A percentile compares a stretch with the other conserved stretches of the same genome.
Conservation (phyloP, 2,113 vertebrate genomes). For the Eulacestoma nigropectus region DNA sequence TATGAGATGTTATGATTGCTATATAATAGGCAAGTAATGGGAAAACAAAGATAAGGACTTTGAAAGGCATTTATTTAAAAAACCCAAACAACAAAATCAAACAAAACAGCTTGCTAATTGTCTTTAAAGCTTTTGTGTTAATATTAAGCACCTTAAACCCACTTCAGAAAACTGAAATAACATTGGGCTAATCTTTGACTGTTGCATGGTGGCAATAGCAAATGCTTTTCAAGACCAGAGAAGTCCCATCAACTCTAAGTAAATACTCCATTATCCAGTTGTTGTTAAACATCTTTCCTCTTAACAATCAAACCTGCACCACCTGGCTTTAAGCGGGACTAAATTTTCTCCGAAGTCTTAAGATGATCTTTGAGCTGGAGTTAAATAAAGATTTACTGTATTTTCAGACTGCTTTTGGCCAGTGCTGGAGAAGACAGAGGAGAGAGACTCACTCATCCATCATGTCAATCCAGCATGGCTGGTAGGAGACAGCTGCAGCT, state of each 20-base stretch:
- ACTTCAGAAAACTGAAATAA: neutral
- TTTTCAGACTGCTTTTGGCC: slow-evolving; percentile 16
- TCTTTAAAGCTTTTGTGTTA: neutral
- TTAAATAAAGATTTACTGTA: slow-evolving; percentile 42
- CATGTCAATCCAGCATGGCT: neutral
- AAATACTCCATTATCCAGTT: neutral
- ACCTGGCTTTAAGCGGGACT: neutral
- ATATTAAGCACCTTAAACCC: neutral
- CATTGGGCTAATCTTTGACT: neutral
- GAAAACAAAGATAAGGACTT: neutral
- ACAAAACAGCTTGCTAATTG: neutral
- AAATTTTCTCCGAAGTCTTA: neutral
- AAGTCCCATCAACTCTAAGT: neutral
- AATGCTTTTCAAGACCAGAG: neutral
- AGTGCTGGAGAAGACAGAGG: neutral
- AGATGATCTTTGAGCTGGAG: neutral
- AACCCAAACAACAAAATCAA: neutral
- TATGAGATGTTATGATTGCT: neutral
- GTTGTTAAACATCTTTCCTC: neutral
- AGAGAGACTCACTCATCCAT: neutral
- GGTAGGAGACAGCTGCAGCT: neutral
- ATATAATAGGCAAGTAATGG: neutral
- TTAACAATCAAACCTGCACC: neutral
- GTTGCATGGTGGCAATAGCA: neutral
- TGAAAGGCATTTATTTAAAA: neutral